Conservation (phyloP, 2,888 invertebrate genomes). For the Ephialtes manifestator region DNA sequence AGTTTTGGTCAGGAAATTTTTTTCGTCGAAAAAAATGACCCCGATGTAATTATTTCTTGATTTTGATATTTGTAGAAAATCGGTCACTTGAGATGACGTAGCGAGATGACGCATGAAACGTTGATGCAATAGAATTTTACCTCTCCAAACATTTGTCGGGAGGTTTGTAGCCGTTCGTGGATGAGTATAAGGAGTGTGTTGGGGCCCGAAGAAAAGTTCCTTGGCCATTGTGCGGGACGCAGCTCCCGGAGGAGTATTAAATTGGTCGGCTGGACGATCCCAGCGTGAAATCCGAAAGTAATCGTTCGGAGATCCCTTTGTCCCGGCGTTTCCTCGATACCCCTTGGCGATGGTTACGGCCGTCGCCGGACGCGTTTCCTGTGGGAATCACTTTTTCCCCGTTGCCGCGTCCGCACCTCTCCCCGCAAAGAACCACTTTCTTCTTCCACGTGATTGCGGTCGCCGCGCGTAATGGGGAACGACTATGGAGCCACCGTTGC, state of each 20-base stretch:
- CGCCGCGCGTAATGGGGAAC: constrained; percentile 63
- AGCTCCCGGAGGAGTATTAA: constrained; percentile 71
- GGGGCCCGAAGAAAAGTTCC: constrained; percentile 63
- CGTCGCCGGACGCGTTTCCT: constrained; percentile 70
- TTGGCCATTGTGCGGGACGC: constrained; percentile 57
- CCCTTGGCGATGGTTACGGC: constrained; percentile 66
- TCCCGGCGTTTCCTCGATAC: constrained; percentile 76
- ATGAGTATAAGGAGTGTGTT: constrained; percentile 14
- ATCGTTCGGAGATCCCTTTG: constrained; percentile 76
- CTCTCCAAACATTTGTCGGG: constrained; percentile 50
- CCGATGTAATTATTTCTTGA: constrained; percentile 16
- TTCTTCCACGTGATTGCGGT: constrained; percentile 76
- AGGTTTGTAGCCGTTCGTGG: constrained; percentile 4
- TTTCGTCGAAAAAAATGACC: too few species aligned
- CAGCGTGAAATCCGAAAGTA: constrained; percentile 80
- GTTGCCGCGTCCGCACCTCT: constrained; percentile 40
- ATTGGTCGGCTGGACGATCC: constrained; percentile 72
- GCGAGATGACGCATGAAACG: constrained; percentile 36
- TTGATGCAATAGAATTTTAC: constrained; percentile 2
- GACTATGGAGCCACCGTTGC: constrained; percentile 40
- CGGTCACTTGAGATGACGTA: constrained; percentile 4
- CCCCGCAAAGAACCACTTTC: constrained; percentile 70
- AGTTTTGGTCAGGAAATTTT: too few species aligned
- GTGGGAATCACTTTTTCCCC: constrained; percentile 66
- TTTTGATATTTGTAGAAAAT: constrained; percentile 15